phyloP scores from a whole-genome alignment of 2,113 vertebrate species.

The Caranx melampygus region DNA sequence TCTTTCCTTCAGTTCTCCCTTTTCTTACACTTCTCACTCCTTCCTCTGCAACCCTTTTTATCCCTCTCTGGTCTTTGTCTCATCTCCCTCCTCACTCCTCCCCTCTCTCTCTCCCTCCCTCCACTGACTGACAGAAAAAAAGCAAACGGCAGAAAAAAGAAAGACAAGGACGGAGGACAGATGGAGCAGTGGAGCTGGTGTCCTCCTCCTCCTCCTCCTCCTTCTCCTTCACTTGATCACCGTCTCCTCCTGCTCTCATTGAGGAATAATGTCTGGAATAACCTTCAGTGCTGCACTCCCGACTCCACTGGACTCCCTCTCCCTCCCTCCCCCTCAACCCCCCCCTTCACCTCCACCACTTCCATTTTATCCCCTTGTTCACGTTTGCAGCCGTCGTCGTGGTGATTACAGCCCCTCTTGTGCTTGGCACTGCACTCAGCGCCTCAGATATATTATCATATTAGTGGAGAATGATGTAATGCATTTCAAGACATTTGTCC shows the following conservation, averaged over 20 bases:
- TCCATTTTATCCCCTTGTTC: slow-evolving; percentile 69
- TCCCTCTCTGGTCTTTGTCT: neutral
- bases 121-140: neutral
- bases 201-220: slow-evolving; percentile 19
- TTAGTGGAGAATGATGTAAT: slow-evolving; percentile 80
- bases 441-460: slow-evolving; percentile 77
- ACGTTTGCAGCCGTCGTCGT: slow-evolving; percentile 58
- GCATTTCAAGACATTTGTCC: slow-evolving; percentile 80
- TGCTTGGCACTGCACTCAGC: slow-evolving; percentile 57
- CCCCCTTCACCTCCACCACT: slow-evolving; percentile 26
- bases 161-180: slow-evolving; percentile 43
- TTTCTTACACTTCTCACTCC: neutral
- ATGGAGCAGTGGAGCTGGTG: slow-evolving; percentile 9
- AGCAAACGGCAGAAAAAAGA: neutral
- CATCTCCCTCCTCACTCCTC: neutral
- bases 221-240: slow-evolving; percentile 35
- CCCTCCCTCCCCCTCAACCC: neutral
- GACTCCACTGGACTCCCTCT: slow-evolving; percentile 33
- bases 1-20: too few species aligned
- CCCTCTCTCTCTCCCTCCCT: slow-evolving; percentile 5
- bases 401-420: slow-evolving; percentile 76
- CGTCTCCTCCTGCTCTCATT: slow-evolving; percentile 48
- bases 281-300: slow-evolving; percentile 71
- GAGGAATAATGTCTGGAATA: slow-evolving; percentile 73
- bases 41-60: neutral